phyloP scores from a whole-genome alignment of 2,888 invertebrate species.

The Drosophila acutilabella region DNA sequence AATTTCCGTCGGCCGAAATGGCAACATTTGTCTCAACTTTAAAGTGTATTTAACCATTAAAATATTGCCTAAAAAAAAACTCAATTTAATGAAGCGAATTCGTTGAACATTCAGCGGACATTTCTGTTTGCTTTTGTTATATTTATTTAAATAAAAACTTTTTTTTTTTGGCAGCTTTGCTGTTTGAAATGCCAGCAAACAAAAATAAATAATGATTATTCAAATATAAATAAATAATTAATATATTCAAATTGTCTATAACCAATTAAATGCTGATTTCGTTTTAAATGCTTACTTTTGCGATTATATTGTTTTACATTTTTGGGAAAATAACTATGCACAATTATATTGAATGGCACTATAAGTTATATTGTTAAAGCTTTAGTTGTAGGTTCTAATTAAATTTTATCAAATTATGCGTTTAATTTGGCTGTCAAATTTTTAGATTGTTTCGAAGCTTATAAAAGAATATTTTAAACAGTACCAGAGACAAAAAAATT shows the following conservation, averaged over 20 bases:
- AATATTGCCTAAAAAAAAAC: conserved; percentile 27
- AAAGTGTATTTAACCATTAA: neutral
- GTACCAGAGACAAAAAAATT: too few species aligned
- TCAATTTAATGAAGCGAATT: conserved; percentile 11
- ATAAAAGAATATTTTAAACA: too few species aligned
- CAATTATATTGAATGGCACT: too few species aligned
- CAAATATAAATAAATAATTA: too few species aligned
- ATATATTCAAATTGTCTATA: conserved; percentile 7
- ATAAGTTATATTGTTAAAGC: too few species aligned
- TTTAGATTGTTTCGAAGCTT: too few species aligned
- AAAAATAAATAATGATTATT: neutral
- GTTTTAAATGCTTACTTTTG: neutral
- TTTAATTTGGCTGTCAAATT: too few species aligned
- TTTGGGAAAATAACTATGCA: too few species aligned
- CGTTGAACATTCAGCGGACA: conserved; percentile 10
- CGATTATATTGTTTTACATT: neutral
- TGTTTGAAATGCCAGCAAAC: conserved; percentile 25
- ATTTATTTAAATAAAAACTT: neutral
- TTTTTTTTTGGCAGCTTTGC: neutral
- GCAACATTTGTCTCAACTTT: conserved; percentile 12
- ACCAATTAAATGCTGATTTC: neutral
- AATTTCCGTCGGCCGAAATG: conserved; percentile 63
- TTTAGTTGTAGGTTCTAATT: too few species aligned
- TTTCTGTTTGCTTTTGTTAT: neutral
- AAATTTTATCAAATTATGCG: too few species aligned